Evolutionary conservation across 2,888 invertebrate genomes (phyloP).

Genomic region (Dynastes hyllus): DNA sequence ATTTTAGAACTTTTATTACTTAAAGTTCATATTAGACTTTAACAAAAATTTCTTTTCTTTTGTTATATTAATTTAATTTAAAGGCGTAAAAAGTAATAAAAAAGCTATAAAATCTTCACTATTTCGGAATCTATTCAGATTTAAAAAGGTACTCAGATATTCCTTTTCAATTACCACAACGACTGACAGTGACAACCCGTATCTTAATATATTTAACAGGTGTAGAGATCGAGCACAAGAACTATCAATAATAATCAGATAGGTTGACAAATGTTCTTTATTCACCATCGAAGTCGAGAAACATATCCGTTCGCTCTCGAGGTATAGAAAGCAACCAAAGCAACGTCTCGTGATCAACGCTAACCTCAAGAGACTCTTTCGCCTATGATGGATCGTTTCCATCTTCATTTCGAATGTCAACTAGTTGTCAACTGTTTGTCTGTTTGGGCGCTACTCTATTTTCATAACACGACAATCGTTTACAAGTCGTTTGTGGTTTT

Average conservation of each 20-base stretch:
- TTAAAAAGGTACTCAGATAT: no score
- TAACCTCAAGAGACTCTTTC: slow-evolving; percentile 19
- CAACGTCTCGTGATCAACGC: slow-evolving; percentile 21
- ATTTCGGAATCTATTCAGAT: no score
- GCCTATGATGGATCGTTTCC: slow-evolving; percentile 50
- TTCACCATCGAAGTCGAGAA: not conserved
- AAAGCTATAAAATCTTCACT: not conserved
- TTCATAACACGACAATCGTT: slow-evolving; percentile 15
- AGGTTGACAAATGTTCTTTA: slow-evolving; percentile 44
- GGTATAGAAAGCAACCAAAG: not conserved
- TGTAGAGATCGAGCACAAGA: slow-evolving; percentile 27
- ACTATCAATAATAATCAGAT: slow-evolving; percentile 48
- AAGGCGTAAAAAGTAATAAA: not conserved
- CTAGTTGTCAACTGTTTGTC: slow-evolving; percentile 50
- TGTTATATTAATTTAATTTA: not conserved
- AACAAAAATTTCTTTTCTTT: no score
- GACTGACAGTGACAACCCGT: slow-evolving; percentile 6
- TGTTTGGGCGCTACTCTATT: slow-evolving; percentile 39
- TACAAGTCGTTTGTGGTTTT: slow-evolving; percentile 17
- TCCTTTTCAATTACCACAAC: not conserved
- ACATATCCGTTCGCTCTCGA: slow-evolving; percentile 23
- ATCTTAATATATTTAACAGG: slow-evolving; percentile 38
- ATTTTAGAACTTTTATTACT: no score
- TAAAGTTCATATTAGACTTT: no score
- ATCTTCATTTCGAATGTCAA: slow-evolving; percentile 49